A percentile compares a stretch with the other conserved stretches of the same genome.
These are phyloP conservation scores for Pluvialis apricaria DNA, from an alignment of 2,113 vertebrate genomes.

Conservation along the genomic window DNA sequence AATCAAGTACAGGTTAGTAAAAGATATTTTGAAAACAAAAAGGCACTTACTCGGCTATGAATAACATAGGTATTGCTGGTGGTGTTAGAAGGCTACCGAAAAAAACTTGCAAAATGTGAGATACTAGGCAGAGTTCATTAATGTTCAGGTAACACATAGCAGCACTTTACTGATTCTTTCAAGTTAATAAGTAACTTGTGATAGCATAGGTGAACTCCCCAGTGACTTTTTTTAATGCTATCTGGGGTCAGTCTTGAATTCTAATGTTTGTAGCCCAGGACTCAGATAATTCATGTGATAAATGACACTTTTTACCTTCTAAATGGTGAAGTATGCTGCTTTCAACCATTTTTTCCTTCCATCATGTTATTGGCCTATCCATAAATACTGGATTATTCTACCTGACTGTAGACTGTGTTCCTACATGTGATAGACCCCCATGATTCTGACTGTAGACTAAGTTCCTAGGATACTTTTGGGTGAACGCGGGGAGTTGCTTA, in stretches of 20 bases:
- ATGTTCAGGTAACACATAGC: neutral
- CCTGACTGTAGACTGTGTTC: neutral
- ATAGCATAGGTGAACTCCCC: neutral
- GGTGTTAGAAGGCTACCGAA: neutral
- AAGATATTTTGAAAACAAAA: neutral
- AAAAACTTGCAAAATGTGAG: neutral
- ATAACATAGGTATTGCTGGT: neutral
- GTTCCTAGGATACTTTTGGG: neutral
- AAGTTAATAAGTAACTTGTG: neutral
- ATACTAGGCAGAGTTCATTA: neutral
- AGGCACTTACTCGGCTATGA: neutral
- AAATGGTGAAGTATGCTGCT: neutral
- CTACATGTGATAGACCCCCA: neutral
- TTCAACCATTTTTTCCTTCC: neutral
- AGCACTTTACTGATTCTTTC: neutral
- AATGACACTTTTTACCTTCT: neutral
- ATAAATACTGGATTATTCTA: neutral
- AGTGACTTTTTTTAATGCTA: neutral
- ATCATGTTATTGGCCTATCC: neutral
- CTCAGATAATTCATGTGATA: neutral
- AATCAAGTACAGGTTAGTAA: constrained; percentile 93
- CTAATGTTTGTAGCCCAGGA: neutral
- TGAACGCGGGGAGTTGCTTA: neutral
- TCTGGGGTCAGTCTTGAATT: neutral
- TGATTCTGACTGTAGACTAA: neutral